Evolutionary conservation across 2,797 vertebrate species (phyloP).

Genomic region (Falco naumanni): DNA sequence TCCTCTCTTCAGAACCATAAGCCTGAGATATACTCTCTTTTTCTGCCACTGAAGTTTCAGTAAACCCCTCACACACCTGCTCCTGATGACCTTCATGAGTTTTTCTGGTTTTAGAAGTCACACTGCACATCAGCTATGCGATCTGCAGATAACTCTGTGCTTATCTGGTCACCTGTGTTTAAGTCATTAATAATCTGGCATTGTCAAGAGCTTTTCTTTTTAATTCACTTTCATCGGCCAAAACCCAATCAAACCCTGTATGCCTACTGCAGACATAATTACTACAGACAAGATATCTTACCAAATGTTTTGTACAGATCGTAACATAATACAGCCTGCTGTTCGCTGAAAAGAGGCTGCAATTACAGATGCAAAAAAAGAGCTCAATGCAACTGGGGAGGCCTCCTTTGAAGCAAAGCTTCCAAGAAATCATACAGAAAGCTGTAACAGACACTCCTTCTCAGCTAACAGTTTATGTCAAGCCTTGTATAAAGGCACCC

Average conservation of each 20-base stretch:
- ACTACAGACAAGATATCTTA: not conserved
- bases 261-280: not conserved
- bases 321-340: not conserved
- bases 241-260: not conserved
- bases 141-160: not conserved
- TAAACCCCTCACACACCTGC: not conserved
- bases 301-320: not conserved
- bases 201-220: not conserved
- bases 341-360: not conserved
- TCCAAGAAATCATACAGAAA: not conserved
- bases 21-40: not conserved
- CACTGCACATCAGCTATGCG: not conserved
- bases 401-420: not conserved
- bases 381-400: not conserved
- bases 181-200: not conserved
- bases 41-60: not conserved
- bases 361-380: not conserved
- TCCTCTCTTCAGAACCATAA: not conserved
- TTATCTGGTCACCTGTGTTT: not conserved
- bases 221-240: not conserved
- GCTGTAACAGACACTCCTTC: not conserved
- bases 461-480: not conserved
- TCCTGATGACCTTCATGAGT: not conserved
- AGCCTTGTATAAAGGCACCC: not conserved
- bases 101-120: not conserved